Base-by-base conservation (phyloP, 2,888 invertebrate species). In the Mesorhabditis sp. region DNA sequence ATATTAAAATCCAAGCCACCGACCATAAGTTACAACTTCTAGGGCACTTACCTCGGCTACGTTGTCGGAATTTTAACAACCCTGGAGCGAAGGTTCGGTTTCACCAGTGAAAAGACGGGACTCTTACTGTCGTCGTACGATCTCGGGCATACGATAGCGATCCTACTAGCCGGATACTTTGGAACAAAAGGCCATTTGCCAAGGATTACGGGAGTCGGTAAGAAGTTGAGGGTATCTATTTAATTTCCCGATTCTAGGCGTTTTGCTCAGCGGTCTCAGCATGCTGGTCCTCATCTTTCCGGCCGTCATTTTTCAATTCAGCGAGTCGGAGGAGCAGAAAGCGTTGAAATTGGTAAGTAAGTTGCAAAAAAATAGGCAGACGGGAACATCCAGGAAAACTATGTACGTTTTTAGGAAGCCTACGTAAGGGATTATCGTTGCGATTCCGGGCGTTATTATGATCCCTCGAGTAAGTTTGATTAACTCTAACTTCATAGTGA, bases 281-380 rank as follows among this genome's bases (percentile, higher is more conserved):
- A 82, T 82, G 81, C 76, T 81, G 64, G 70, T 77, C 50, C 67
- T 81, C n/a, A 73, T 78, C 5, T 67, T 76, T 45, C 81, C 82
- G 7, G 77, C 77, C 7, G 58, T 74, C 28, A 73, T 82, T 66
- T 82, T 75, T 70, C 58, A 50, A 50, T 50, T 50, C 10, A 50
- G 58, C n/a, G 58, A 50, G n/a, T 50, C 58, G 10, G 58, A 50
- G n/a, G 7, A 10, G n/a, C 10, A 50, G 58, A 50, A 50, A 65
- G 15, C 5, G 62, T 13, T 65, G 7, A 62, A 28, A 61, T n/a
- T 50, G 10, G n/a, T 58, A 65, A 67, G n/a, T 65, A 41, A 10
- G 1, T 58, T 64, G 15, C 44, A 50, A 15, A 50, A 50, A 28
- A 28, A 28, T 28, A 28, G 28, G 28, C 28, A 28, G 28, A 28